phyloP scores from a whole-genome alignment of 1,140 invertebrate species.

The Plodia interpunctella region DNA sequence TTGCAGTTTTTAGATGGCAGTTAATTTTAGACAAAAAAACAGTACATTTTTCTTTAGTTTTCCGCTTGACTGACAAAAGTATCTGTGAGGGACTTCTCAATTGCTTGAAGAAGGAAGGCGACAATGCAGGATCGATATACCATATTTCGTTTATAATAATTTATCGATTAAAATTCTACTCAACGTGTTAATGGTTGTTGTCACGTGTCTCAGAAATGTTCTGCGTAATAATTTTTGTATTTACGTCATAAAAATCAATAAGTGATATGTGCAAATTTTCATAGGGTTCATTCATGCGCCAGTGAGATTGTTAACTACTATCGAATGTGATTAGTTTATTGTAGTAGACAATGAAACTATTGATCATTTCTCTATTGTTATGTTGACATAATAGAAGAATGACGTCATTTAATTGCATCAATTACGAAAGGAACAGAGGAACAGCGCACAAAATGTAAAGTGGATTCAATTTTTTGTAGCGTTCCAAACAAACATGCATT shows the following conservation, averaged over 20 bases:
- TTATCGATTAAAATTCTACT: neutral
- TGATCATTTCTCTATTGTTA: no score
- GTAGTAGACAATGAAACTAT: no score
- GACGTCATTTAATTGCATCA: no score
- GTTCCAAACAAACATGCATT: no score
- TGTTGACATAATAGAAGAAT: no score
- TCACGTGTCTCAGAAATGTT: conserved; percentile 28
- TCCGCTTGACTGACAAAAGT: neutral
- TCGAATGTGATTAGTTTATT: no score
- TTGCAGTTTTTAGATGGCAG: no score
- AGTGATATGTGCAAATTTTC: neutral
- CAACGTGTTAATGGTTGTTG: neutral
- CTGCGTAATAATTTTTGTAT: conserved; percentile 27
- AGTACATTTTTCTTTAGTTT: neutral
- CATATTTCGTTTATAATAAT: neutral
- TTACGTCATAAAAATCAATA: conserved; percentile 19
- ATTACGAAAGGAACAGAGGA: no score
- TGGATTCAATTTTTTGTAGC: no score
- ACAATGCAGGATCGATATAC: neutral
- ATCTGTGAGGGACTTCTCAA: neutral
- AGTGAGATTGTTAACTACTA: no score
- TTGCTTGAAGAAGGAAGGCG: neutral
- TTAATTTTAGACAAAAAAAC: no score
- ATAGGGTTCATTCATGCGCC: neutral
- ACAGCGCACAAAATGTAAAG: no score